Evolutionary conservation across 1,140 invertebrate genomes (phyloP).

Genomic region (Trachymyrmex cornetzi): DNA sequence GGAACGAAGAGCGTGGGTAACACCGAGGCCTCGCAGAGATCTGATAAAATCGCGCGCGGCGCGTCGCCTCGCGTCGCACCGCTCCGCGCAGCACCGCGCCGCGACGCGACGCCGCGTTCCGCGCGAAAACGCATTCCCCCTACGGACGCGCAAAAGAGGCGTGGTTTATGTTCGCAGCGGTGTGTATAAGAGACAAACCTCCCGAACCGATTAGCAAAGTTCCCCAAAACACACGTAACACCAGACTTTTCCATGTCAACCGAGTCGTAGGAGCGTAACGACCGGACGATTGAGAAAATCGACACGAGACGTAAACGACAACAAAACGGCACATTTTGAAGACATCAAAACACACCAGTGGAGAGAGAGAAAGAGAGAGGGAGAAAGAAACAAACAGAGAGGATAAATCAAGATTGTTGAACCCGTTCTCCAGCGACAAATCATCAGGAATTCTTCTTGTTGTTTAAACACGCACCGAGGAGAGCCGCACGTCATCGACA

Average conservation of each 20-base stretch:
- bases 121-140: conserved; percentile 55
- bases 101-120: conserved; percentile 2
- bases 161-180: conserved; percentile 74
- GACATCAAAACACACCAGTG: not conserved
- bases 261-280: not conserved
- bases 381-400: not conserved
- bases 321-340: not conserved
- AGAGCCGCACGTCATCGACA: not conserved
- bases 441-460: not conserved
- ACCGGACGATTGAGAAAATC: not conserved
- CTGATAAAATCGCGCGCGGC: conserved; percentile 65
- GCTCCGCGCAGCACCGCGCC: conserved; percentile 3
- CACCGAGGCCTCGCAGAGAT: conserved; percentile 23
- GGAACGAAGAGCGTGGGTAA: not conserved
- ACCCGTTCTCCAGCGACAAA: not conserved
- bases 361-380: not conserved
- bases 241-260: conserved; percentile 62
- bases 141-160: conserved; percentile 67
- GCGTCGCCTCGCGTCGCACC: not conserved
- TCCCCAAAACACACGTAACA: conserved; percentile 78
- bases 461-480: not conserved
- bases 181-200: conserved; percentile 83
- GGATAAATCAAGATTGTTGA: conserved; percentile 15
- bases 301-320: not conserved
- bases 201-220: conserved; percentile 84